Evolutionary conservation across 2,113 vertebrate genomes (phyloP).

Genomic region (Euleptes europaea): DNA sequence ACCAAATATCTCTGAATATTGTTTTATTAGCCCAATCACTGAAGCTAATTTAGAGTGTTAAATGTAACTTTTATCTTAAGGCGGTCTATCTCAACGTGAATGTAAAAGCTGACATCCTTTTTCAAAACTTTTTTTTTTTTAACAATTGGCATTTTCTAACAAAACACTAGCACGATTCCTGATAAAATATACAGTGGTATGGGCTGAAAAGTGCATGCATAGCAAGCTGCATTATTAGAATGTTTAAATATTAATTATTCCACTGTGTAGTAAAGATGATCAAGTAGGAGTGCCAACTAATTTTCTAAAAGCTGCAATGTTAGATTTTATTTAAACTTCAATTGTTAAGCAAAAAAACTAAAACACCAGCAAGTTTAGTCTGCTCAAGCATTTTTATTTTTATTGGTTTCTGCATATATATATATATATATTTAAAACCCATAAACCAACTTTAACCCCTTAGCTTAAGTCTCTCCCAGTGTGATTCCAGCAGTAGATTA

Average conservation of each 20-base stretch:
- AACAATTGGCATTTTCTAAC: constrained; percentile 72
- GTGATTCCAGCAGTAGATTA: constrained; percentile 77
- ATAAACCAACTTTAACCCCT: constrained; percentile 83
- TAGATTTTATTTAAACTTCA: constrained; percentile 78
- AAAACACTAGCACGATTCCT: constrained; percentile 78
- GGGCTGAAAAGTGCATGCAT: constrained; percentile 95
- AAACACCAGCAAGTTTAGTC: constrained; percentile 84
- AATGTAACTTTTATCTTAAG: constrained; percentile 60
- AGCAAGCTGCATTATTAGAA: constrained; percentile 99
- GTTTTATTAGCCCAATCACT: constrained; percentile 59
- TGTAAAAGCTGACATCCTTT: constrained; percentile 57
- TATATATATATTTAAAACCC: constrained; percentile 58
- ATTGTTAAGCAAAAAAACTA: constrained; percentile 81
- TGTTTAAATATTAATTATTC: constrained; percentile 99
- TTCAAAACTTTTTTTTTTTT: constrained; percentile 74
- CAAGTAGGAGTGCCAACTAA: constrained; percentile 92
- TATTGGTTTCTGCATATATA: constrained; percentile 84
- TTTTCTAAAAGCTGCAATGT: constrained; percentile 84
- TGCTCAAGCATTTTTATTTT: constrained; percentile 83
- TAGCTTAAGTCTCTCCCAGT: constrained; percentile 80
- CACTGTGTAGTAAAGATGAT: constrained; percentile 98
- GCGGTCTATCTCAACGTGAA: constrained; percentile 61
- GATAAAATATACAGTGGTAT: constrained; percentile 96
- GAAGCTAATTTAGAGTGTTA: constrained; percentile 59
- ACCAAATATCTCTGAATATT: constrained; percentile 41